phyloP scores from a whole-genome alignment of 1,140 invertebrate genomes.

The Ganaspis sp. region DNA sequence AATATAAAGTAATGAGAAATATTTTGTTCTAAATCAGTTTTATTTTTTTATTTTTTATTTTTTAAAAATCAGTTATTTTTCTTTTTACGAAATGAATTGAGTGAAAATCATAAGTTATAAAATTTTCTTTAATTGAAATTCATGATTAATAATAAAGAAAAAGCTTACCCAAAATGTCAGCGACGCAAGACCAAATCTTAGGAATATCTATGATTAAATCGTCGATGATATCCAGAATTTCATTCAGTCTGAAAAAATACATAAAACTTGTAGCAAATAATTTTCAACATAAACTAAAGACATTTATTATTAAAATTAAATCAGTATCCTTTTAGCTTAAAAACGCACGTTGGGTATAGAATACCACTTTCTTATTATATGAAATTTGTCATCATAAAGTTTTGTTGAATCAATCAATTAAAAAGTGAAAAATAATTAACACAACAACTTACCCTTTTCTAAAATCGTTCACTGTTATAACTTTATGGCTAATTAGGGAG shows the following conservation, averaged over 20 bases:
- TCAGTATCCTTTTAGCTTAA: slow-evolving; percentile 67
- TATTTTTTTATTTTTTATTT: too few relatives aligned
- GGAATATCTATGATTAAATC: slow-evolving; percentile 87
- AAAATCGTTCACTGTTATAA: slow-evolving; percentile 52
- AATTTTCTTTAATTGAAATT: too few relatives aligned
- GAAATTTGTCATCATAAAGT: slow-evolving; percentile 50
- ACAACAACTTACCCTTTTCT: slow-evolving; percentile 60
- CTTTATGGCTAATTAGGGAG: slow-evolving; percentile 48
- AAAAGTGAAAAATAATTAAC: slow-evolving; percentile 51
- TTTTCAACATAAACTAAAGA: background rate
- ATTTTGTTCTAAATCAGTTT: too few relatives aligned
- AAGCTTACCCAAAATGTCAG: slow-evolving; percentile 80
- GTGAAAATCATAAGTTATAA: background rate
- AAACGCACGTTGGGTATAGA: slow-evolving; percentile 51
- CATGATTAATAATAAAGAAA: background rate
- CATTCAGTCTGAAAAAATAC: slow-evolving; percentile 69
- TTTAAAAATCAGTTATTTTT: too few relatives aligned
- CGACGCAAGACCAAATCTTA: slow-evolving; percentile 83
- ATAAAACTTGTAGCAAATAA: background rate
- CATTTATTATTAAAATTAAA: background rate
- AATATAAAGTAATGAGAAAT: too few relatives aligned
- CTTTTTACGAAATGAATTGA: background rate
- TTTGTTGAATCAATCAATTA: background rate
- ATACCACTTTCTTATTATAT: slow-evolving; percentile 54
- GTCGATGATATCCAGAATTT: slow-evolving; percentile 78